A percentile compares a stretch with the other conserved stretches of the same genome.
phyloP scores from a whole-genome alignment of 2,888 invertebrate species.

The Coremacera marginata region DNA sequence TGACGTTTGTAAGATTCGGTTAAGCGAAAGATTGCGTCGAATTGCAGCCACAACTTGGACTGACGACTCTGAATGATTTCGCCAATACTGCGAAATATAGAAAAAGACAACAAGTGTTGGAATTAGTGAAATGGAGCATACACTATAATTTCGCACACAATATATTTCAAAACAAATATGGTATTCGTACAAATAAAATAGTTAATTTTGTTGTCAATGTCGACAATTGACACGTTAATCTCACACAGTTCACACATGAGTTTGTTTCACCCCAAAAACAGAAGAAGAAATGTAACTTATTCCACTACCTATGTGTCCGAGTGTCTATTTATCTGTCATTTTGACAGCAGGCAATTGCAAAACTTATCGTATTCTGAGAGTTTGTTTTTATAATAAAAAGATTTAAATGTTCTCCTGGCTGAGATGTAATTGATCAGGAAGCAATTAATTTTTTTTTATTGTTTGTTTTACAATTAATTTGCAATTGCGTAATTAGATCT shows the following conservation, averaged over 20 bases:
- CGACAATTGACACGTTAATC: conserved; percentile 62
- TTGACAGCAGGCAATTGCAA: conserved; percentile 61
- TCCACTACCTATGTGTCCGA: not conserved
- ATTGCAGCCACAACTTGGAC: conserved; percentile 75
- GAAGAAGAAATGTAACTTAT: not conserved
- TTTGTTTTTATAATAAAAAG: conserved; percentile 35
- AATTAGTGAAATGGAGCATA: not conserved
- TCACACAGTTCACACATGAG: conserved; percentile 61
- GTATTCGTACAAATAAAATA: not conserved
- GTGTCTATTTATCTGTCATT: conserved; percentile 51
- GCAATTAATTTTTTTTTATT: not conserved
- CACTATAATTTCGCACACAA: too few relatives aligned
- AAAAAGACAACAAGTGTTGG: not conserved
- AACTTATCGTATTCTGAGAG: conserved; percentile 48
- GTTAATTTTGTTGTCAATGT: not conserved
- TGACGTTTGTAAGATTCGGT: conserved; percentile 73
- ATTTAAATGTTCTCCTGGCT: not conserved
- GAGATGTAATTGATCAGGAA: not conserved
- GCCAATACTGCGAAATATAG: conserved; percentile 67
- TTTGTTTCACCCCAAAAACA: conserved; percentile 19
- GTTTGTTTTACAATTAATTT: too few relatives aligned
- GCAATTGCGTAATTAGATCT: too few relatives aligned
- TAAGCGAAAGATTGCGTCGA: conserved; percentile 74
- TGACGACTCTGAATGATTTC: conserved; percentile 71
- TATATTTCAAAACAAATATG: too few relatives aligned